These are phyloP conservation scores for Whitmania pigra DNA, from an alignment of 1,140 invertebrate species.

Conservation along the genomic window DNA sequence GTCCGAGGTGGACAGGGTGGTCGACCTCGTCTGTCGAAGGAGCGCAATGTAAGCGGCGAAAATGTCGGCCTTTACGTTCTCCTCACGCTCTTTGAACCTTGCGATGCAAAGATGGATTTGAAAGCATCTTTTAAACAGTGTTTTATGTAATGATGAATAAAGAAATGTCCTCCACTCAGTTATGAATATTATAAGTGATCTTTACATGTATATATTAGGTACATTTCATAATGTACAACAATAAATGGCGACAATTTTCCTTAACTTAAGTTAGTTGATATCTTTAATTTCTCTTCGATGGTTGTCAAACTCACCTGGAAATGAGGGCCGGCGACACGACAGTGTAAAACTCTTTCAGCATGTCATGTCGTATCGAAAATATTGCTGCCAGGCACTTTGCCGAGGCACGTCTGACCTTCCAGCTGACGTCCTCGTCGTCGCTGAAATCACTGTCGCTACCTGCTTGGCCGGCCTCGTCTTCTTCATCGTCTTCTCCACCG, in stretches of 20 bases:
- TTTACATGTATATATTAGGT: no score
- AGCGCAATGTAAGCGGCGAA: constrained; percentile 88
- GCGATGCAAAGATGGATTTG: not conserved
- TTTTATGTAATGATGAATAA: no score
- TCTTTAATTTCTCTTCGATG: no score
- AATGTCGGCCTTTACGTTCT: constrained; percentile 96
- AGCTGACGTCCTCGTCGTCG: constrained; percentile 98
- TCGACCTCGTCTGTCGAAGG: constrained; percentile 70
- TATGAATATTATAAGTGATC: no score
- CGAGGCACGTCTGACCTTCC: constrained; percentile 86
- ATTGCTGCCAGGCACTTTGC: constrained; percentile 94
- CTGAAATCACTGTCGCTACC: constrained; percentile 84
- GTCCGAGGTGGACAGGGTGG: constrained; percentile 28
- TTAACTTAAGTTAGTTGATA: no score
- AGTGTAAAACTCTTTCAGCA: constrained; percentile 76
- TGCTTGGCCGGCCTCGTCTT: constrained; percentile 33
- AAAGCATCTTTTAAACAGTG: no score
- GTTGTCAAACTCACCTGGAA: constrained; percentile 56
- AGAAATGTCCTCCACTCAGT: no score
- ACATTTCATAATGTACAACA: no score
- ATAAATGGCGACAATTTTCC: no score
- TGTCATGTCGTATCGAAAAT: constrained; percentile 76
- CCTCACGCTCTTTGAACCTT: constrained; percentile 69
- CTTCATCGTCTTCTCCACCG: constrained; percentile 26
- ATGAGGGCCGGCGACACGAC: constrained; percentile 78